Base-by-base conservation (phyloP, 2,797 vertebrate genomes). In the Carapus acus region DNA sequence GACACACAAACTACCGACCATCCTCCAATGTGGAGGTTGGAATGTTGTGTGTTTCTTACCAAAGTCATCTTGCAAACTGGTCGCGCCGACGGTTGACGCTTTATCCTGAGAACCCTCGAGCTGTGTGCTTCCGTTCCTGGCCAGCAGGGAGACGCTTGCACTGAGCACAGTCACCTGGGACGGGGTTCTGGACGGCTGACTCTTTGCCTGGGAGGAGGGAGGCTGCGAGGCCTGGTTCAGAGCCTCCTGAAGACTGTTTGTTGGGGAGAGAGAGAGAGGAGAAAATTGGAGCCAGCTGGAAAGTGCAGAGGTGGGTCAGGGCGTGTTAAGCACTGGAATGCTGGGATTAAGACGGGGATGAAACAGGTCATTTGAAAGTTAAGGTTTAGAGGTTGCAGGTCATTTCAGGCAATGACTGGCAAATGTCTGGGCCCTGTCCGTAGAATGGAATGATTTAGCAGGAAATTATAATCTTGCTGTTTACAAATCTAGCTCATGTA, bases 61-160 rank as follows among this genome's bases (percentile, higher is more conserved):
- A 73, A 96, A 93, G 85, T 94, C 96, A 81, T 96, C 91, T 78
- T 96, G 94, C 85, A 97, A 89, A 89, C 94, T 95, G 92, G 91
- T 89, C 74, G 90, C 83, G 76, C 93, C 94, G 76, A 92, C 89
- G 69, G 93, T 94, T 65, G 94, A 91, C 74, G 93, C 93, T 89
- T 89, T 90, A 89, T 94, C 95, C 91, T 90, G 93, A 88, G 92
- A 90, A 45, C 92, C 91, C 85, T 97, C 96, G 89, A 97, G 90
- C 86, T 93, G 92, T 75, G 90, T 86, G 91, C 94, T 98, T 90
- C 93, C 96, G 77, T 94, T 97, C 93, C 94, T 97, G 94, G 95
- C 93, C 96, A 98, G 94, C 93, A 98, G 93, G 92, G 95, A 94
- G 86, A 94, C 82, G 76, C 94, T 96, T 80, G 93, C 86, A 78